phyloP scores from a whole-genome alignment of 2,113 vertebrate genomes.

The Oenanthe oenanthe region DNA sequence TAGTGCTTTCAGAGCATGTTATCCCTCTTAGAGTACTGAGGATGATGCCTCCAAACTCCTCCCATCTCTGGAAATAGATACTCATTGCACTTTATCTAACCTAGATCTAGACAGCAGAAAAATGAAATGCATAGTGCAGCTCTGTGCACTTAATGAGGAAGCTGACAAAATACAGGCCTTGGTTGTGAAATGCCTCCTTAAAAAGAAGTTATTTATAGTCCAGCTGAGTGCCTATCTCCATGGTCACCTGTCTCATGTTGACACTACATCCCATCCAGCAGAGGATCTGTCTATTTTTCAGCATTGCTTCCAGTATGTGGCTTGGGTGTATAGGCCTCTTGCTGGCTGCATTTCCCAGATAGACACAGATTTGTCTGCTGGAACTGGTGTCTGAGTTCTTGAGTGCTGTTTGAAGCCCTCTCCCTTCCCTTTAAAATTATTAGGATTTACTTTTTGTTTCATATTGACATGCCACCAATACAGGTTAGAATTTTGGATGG shows the following conservation, averaged over 20 bases:
- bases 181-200: not conserved
- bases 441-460: not conserved
- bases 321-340: not conserved
- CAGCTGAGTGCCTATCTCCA: not conserved
- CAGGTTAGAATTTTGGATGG: not conserved
- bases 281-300: not conserved
- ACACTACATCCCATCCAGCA: not conserved
- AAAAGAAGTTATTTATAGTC: not conserved
- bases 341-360: not conserved
- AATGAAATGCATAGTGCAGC: not conserved
- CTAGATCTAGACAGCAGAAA: conserved; percentile 21
- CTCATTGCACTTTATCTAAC: not conserved
- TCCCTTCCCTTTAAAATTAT: not conserved
- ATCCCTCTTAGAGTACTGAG: not conserved
- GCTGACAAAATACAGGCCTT: not conserved
- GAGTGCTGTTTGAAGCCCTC: not conserved
- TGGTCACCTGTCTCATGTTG: not conserved
- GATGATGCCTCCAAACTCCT: not conserved
- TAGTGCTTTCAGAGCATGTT: not conserved
- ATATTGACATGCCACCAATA: not conserved
- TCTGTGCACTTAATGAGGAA: not conserved
- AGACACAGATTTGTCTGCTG: rapidly evolving
- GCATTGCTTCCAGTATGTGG: not conserved
- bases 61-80: not conserved
- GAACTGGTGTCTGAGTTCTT: not conserved